Evolutionary conservation across 2,113 vertebrate genomes (phyloP), one percentile per base, ranked within the genome.

Genomic region (Lanius collurio): DNA sequence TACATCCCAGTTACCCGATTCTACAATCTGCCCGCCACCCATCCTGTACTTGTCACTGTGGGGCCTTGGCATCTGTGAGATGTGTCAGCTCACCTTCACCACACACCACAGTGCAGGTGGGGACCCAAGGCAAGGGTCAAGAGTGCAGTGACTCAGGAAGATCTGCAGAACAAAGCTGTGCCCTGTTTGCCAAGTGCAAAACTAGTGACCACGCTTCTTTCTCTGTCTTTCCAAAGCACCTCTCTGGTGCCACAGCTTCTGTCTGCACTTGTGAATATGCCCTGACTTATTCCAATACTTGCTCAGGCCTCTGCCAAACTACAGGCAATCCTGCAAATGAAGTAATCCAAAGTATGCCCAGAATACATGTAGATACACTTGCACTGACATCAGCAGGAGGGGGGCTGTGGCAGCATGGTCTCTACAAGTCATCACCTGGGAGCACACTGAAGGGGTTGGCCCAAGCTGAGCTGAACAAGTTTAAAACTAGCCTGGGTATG

Each of bases 111-210:
- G 28, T 6, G 9, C 46, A 35, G 26, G 7, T 0, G 3, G 21
- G 28, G n/a, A 80, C 46, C 11, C 0, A 2, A 71, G 52, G 23
- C 15, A 11, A 14, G 10, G 39, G 5, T 13, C 0, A 1, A 11
- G 24, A 73, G 6, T 13, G 14, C 55, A 46, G 37, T 27, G 73
- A 59, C 3, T 2, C 28, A 44, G 27, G 55, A 57, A 57, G 16
- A 10, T 35, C 26, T 87, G 33, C 33, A 91, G 64, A 84, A 63
- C 11, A 37, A 56, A 91, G 6, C n/a, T 22, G 3, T 49, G n/a
- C 31, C 31, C 56, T 31, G 6, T 70, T 73, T 84, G 5, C 14
- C 14, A 70, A 77, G 47, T 27, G 56, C 28, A 80, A 74, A 80
- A 49, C 6, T 23, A 41, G 21, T 49, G 56, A 17, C 21, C 9